phyloP scores from a whole-genome alignment of 1,140 invertebrate genomes.

The Drosophila arizonae region DNA sequence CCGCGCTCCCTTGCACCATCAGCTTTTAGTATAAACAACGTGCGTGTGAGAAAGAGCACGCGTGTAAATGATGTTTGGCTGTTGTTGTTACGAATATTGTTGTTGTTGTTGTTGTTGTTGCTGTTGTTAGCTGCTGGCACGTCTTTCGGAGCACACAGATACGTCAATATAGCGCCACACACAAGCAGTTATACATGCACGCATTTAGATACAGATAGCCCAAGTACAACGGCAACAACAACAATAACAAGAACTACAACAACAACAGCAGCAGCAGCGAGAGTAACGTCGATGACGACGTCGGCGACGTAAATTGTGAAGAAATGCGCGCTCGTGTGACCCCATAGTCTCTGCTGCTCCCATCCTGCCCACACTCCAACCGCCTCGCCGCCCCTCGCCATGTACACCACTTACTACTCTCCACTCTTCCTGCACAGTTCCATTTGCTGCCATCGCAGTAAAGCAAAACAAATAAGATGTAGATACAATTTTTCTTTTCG shows the following conservation, averaged over 20 bases:
- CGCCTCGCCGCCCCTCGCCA: background rate
- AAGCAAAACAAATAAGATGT: slow-evolving; percentile 77
- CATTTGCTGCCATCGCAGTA: slow-evolving; percentile 25
- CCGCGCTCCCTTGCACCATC: slow-evolving; percentile 22
- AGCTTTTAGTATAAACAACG: slow-evolving; percentile 32
- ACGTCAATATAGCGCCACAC: slow-evolving; percentile 67
- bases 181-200: slow-evolving; percentile 33
- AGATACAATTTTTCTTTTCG: slow-evolving; percentile 75
- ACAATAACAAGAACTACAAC: slow-evolving; percentile 42
- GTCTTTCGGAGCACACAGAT: slow-evolving; percentile 66
- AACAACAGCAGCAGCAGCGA: slow-evolving; percentile 34
- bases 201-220: slow-evolving; percentile 54
- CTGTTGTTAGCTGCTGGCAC: slow-evolving; percentile 57
- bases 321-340: slow-evolving; percentile 79
- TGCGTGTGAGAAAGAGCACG: slow-evolving; percentile 70
- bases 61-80: slow-evolving; percentile 76
- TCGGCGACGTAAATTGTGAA: slow-evolving; percentile 71
- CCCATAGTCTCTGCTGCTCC: slow-evolving; percentile 54
- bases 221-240: slow-evolving; percentile 34
- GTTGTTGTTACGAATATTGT: slow-evolving; percentile 34
- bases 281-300: slow-evolving; percentile 48
- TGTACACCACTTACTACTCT: background rate
- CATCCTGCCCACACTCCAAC: slow-evolving; percentile 8
- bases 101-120: slow-evolving; percentile 34
- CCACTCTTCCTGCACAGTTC: background rate